Base-by-base conservation (phyloP, 2,888 invertebrate genomes). In the Netelia virgata region DNA sequence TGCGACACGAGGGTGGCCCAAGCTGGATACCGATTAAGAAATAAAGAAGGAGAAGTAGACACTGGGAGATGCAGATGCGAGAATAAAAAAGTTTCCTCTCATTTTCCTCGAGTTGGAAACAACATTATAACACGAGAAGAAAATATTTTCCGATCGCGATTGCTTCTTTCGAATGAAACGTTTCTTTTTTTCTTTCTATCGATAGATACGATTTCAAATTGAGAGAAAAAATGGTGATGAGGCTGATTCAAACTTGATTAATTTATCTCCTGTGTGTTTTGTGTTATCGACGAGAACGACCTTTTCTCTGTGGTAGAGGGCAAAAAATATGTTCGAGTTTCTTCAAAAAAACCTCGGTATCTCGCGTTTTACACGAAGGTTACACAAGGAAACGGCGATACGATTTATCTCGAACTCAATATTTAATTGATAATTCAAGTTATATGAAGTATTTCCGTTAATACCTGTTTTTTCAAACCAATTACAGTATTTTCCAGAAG, bases 401-500 rank as follows among this genome's bases (percentile, higher is more conserved):
- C 47, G 68, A 70, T 61, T 70, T 20, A 61, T 50, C 36, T 50
- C 20, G 59, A 75, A 73, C 59, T 36, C 18, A 47, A 66, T 73
- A 73, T 64, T 53, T 57, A 55, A 72, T 68, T 82, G 41, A 68
- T 43, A 76, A 50, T n/a, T 8, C 36, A 18, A 3, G 14, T 14
- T 20, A 53, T 6, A 36, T 6, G 68, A 18, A 23, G 63, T 36
- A 82, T 76, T 84, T 72, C 75, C 57, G 36, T 73, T 73, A 68
- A 82, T 61, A 68, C 41, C 66, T 47, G 14, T 73, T 73, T 66
- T 81, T 87, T 90, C 88, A 89, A 89, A 91, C 90, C 92, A 93
- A 93, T 93, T 93, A 92, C 91, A 91, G 89, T 91, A 92, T 92
- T 93, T 93, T 93, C 92, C 91, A 88, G 88, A 86, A 91, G 91